Base-by-base conservation (phyloP, 2,113 vertebrate genomes). In the Ptilonorhynchus violaceus region DNA sequence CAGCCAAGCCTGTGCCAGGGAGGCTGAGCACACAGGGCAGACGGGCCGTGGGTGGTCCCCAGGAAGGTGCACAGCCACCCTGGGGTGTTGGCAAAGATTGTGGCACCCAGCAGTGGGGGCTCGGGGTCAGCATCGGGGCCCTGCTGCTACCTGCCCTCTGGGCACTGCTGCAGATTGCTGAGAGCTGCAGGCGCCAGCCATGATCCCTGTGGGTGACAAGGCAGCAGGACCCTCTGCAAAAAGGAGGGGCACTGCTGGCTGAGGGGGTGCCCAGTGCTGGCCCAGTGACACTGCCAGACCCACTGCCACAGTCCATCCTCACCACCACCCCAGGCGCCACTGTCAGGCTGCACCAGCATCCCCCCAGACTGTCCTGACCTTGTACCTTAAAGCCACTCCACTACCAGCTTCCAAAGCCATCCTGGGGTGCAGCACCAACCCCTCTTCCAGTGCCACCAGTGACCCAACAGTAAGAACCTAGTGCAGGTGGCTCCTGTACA, bases 191-290 rank as follows among this genome's bases (percentile, higher is more conserved):
- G 31, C 7, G 14, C 18, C 2, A 6, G 68, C 35, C 49, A 52
- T 2, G 3, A 58, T 9, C 16, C 37, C 91, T 5, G 0, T 15
- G 35, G 58, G 37, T 56, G 41, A 69, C n/a, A 35, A 44, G 31
- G 64, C 35, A 19, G 73, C 67, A 94, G 70, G 88, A 87, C 88
- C 89, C 95, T 96, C 93, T 91, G 46, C 89, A 96, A 84, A 94
- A 96, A 92, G 50, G 94, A 96, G 96, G 95, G 50, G 55, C 53
- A 42, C 69, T 80, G 74, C 88, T 47, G 15, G 33, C 53, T 8
- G 1, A 15, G 13, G n/a, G 23, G 16, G 28, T 31, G 18, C 18
- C 30, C 0, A 0, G 53, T 70, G 56, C 64, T 59, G 59, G 52
- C 33, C 49, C 53, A 30, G 25, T 37, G 74, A 83, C 28, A 20